Conservation (phyloP, 1,140 invertebrate genomes). For the Lepidurus packardi region DNA sequence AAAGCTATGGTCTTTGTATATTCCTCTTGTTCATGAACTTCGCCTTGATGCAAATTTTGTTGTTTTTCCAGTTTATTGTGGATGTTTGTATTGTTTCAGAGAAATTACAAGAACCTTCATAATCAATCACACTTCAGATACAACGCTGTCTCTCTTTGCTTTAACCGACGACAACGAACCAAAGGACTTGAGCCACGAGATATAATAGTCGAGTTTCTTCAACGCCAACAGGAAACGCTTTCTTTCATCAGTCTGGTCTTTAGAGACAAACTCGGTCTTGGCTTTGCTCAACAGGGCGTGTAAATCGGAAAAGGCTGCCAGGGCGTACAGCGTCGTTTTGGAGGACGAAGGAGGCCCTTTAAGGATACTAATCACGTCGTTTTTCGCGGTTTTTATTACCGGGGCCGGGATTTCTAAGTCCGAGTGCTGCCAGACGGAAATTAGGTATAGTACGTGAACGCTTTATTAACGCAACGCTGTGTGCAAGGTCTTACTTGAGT, state of each 20-base stretch:
- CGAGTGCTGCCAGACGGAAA: conserved; percentile 20
- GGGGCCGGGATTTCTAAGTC: not conserved
- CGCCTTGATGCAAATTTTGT: conserved; percentile 21
- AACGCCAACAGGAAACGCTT: not conserved
- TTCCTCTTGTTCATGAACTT: conserved; percentile 22
- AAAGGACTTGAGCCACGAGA: conserved; percentile 1
- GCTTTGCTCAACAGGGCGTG: not conserved
- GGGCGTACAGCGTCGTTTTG: not conserved
- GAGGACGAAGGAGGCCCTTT: conserved; percentile 20
- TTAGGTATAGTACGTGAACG: not conserved
- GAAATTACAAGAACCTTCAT: conserved; percentile 20
- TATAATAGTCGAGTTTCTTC: conserved; percentile 25
- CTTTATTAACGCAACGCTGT: too few species aligned
- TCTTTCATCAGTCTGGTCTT: not conserved
- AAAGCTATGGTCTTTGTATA: conserved; percentile 22
- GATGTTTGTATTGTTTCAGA: conserved; percentile 20
- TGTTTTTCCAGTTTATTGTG: conserved; percentile 20
- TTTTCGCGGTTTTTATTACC: conserved; percentile 20
- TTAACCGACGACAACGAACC: not conserved
- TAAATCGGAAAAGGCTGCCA: conserved; percentile 25
- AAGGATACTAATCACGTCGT: conserved; percentile 5
- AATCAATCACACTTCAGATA: not conserved
- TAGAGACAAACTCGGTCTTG: not conserved
- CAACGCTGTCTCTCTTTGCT: not conserved
- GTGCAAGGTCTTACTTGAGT: not conserved